Evolutionary conservation across 2,888 invertebrate species (phyloP).

Genomic region (Halictus quadricinctus): DNA sequence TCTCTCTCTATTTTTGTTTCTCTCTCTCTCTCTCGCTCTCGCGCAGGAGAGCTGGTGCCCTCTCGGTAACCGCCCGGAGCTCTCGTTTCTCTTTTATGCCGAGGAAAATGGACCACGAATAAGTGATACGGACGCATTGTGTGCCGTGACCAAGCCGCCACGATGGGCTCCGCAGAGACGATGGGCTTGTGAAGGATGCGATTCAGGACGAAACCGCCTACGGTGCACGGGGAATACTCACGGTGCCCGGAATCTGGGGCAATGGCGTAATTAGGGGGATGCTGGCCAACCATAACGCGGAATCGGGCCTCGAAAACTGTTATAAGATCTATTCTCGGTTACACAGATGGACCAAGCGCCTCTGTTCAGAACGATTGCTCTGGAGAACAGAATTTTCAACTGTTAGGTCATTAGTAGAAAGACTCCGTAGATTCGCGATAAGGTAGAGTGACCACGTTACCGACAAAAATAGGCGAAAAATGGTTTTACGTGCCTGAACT

Average conservation of each 20-base stretch:
- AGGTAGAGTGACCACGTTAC: too few relatives aligned
- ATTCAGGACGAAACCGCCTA: constrained; percentile 49
- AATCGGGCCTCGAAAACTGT: background rate
- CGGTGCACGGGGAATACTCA: constrained; percentile 30
- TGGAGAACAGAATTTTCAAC: background rate
- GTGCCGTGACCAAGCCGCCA: constrained; percentile 49
- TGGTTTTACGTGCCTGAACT: too few relatives aligned
- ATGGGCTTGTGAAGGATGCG: constrained; percentile 45
- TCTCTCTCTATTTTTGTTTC: constrained; percentile 34
- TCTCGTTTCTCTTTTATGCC: constrained; percentile 72
- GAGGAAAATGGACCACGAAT: constrained; percentile 79
- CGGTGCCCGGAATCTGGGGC: constrained; percentile 64
- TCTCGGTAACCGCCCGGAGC: constrained; percentile 60
- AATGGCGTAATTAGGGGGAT: constrained; percentile 33
- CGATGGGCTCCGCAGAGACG: constrained; percentile 33
- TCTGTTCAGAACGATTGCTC: background rate
- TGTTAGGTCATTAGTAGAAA: too few relatives aligned
- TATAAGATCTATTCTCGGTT: background rate
- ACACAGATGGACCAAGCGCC: background rate
- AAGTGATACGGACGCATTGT: constrained; percentile 80
- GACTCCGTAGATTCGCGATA: too few relatives aligned
- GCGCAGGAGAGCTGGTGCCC: constrained; percentile 56
- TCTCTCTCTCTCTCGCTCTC: background rate
- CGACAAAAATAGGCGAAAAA: too few relatives aligned
- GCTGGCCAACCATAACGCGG: background rate